A percentile compares a stretch with the other conserved stretches of the same genome.
phyloP scores from a whole-genome alignment of 2,888 invertebrate species.

The Eledona agricola region DNA sequence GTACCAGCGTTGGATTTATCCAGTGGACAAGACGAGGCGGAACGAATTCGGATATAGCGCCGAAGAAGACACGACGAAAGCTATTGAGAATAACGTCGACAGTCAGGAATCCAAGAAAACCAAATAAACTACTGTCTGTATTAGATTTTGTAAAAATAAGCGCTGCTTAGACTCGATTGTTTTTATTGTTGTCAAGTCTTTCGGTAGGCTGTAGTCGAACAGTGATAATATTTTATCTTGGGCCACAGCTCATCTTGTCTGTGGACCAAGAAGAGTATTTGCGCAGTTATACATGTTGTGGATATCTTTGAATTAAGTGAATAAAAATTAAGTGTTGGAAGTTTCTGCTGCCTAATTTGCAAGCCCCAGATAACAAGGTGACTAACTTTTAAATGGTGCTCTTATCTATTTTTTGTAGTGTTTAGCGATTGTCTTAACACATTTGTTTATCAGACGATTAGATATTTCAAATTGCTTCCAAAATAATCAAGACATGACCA shows the following conservation, averaged over 20 bases:
- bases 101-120: conserved; percentile 30
- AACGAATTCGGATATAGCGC: conserved; percentile 99
- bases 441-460: too few species aligned
- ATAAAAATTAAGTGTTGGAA: too few species aligned
- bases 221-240: conserved; percentile 20
- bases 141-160: conserved; percentile 21
- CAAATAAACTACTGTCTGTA: conserved; percentile 25
- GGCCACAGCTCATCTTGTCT: conserved; percentile 6
- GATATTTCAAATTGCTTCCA: too few species aligned
- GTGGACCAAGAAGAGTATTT: conserved; percentile 14
- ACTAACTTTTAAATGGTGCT: too few species aligned
- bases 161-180: conserved; percentile 17
- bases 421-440: too few species aligned
- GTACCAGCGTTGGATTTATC: conserved; percentile 99
- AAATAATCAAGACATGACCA: too few species aligned
- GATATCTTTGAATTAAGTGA: conserved; percentile 24
- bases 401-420: too few species aligned
- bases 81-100: conserved; percentile 11
- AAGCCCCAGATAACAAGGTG: too few species aligned
- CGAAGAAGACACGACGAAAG: conserved; percentile 63
- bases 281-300: conserved; percentile 26
- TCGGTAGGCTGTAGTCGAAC: conserved; percentile 21
- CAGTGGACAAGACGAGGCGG: conserved; percentile 91
- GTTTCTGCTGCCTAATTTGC: too few species aligned
- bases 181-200: conserved; percentile 27